These are phyloP conservation scores for Coremacera marginata DNA, from an alignment of 2,888 invertebrate species.

Conservation along the genomic window DNA sequence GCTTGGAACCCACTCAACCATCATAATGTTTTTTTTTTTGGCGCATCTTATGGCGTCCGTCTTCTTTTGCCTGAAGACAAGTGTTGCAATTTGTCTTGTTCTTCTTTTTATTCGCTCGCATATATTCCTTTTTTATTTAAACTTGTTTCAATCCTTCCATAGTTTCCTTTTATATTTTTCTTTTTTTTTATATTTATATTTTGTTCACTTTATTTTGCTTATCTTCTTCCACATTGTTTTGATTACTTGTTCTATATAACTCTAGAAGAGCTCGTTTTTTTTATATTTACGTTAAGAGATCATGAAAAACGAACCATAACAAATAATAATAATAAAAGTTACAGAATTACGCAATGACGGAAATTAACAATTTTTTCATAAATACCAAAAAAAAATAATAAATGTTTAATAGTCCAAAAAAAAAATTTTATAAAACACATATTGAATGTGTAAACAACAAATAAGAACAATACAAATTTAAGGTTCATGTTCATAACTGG, in stretches of 20 bases:
- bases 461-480: too few species aligned
- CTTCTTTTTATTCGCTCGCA: not conserved
- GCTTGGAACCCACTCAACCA: constrained; percentile 10
- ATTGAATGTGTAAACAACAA: too few species aligned
- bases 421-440: too few species aligned
- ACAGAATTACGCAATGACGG: too few species aligned
- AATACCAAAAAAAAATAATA: too few species aligned
- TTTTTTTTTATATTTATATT: not conserved
- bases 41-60: not conserved
- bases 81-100: constrained; percentile 12
- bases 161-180: not conserved
- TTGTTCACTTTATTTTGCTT: not conserved
- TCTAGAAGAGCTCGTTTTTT: not conserved
- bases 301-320: too few species aligned
- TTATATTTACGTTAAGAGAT: too few species aligned
- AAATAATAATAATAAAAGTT: too few species aligned
- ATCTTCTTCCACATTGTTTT: not conserved
- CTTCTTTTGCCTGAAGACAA: not conserved
- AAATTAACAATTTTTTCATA: too few species aligned
- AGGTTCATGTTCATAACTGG: too few species aligned
- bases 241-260: not conserved
- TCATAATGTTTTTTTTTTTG: not conserved
- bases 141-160: too few species aligned
- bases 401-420: too few species aligned
- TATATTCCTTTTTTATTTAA: not conserved